Base-by-base conservation (phyloP, 2,888 invertebrate species). In the Chelonus formosanus region DNA sequence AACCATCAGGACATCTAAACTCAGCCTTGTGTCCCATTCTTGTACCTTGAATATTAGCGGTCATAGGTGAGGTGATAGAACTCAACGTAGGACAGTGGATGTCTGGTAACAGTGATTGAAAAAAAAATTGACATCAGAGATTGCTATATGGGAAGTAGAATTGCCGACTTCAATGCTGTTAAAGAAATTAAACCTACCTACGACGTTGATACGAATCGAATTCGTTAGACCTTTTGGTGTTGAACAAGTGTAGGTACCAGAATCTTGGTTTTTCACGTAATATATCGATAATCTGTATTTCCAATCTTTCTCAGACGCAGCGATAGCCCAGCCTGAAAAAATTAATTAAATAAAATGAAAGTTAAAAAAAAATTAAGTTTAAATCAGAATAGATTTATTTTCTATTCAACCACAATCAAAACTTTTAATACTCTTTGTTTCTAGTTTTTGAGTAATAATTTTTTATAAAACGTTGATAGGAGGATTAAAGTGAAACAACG, bases 241-340 rank as follows among this genome's bases (percentile, higher is more conserved):
- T 4, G 94, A 90, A 84, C 95, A 95, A 0, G 94, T 94, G 83
- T 92, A 95, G 69, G 90, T 90, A 63, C 94, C 95, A 44, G 92
- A 91, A 85, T 95, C 94, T 63, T 92, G 90, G n/a, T 89, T 87
- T 75, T 93, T 92, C 76, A 93, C 91, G 83, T 93, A 93, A 84
- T 90, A 91, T 78, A 95, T 90, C 73, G 91, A 92, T 71, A 95
- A 86, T 4, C 94, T 88, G 85, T 92, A 95, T 79, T 93, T 92
- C 82, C 92, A 90, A 71, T 93, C 91, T 71, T 91, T 88, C 84
- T 94, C 94, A 70, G 90, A 89, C 1, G 90, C 86, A 35, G 90
- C 89, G 8, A 89, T 88, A 3, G 92, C 91, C 93, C 92, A 93
- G 5, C 89, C 93, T 91, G 85, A 36, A 76, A 77, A 45, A 65